Conservation (phyloP, 2,113 vertebrate species). For the Microcebus jonahi region DNA sequence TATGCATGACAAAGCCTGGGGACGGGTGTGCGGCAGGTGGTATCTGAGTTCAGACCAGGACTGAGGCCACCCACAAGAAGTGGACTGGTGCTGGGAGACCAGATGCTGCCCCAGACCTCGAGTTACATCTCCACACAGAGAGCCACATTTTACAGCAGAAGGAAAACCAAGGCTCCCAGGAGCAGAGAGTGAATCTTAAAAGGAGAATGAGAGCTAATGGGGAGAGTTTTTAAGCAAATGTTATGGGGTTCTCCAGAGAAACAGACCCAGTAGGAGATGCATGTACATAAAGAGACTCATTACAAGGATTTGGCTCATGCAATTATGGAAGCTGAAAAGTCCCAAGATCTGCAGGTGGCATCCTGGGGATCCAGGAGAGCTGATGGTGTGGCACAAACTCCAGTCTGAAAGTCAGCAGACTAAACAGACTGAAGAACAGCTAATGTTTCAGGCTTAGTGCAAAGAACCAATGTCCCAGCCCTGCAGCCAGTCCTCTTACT, state of each 20-base stretch:
- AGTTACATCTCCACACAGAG: no score
- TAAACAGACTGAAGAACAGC: neutral
- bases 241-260: neutral
- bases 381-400: neutral
- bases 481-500: neutral
- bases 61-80: neutral
- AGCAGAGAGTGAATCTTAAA: neutral
- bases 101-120: neutral
- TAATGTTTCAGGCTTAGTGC: neutral
- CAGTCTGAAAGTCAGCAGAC: neutral
- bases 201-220: neutral
- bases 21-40: accelerated
- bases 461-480: neutral
- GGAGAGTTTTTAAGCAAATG: neutral
- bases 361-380: neutral
- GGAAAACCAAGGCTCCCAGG: neutral
- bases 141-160: neutral
- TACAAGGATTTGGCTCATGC: neutral
- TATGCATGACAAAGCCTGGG: neutral
- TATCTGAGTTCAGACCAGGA: neutral
- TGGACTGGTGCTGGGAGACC: neutral
- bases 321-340: neutral
- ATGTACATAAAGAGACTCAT: neutral
- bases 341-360: neutral
- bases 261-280: neutral